These are phyloP conservation scores for Mesorhabditis spiculigera DNA, from an alignment of 2,888 invertebrate species.

Conservation along the genomic window DNA sequence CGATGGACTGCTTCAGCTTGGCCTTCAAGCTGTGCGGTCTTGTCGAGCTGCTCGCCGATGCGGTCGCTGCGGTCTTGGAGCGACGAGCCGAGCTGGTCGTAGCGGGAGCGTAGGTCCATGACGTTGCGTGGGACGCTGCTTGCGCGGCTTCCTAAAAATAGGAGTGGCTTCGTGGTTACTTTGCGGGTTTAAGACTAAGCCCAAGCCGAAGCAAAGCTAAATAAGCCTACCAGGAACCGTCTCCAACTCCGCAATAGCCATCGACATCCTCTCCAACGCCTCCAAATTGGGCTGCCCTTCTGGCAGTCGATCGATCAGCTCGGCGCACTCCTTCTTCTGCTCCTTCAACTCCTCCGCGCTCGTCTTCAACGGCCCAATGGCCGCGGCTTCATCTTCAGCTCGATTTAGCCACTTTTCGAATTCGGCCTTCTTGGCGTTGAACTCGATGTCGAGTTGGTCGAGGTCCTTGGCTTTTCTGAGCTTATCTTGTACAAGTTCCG, in stretches of 20 bases:
- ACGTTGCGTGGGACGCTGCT: conserved; percentile 18
- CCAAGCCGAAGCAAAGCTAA: no score
- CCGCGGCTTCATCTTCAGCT: neutral
- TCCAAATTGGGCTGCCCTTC: conserved; percentile 11
- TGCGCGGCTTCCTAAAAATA: conserved; percentile 13
- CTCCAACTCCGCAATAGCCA: conserved; percentile 2
- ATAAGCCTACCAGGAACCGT: neutral
- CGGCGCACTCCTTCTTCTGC: conserved; percentile 21
- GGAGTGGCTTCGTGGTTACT: no score
- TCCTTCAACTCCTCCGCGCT: conserved; percentile 19
- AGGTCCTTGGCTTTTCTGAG: conserved; percentile 15
- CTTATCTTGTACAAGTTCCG: conserved; percentile 10
- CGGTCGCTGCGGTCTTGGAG: conserved; percentile 22
- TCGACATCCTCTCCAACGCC: conserved; percentile 1
- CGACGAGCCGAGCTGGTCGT: conserved; percentile 20
- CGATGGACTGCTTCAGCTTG: conserved; percentile 32
- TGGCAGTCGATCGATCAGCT: conserved; percentile 16
- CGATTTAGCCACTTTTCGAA: neutral
- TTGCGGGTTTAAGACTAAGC: no score
- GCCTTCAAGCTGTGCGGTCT: conserved; percentile 34
- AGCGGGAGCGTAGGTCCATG: conserved; percentile 15
- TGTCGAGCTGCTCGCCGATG: conserved; percentile 33
- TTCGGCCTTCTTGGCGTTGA: conserved; percentile 15
- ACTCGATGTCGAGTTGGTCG: conserved; percentile 20
- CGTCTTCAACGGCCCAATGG: conserved; percentile 22